These are phyloP conservation scores for Quadroppia sp. DNA, from an alignment of 2,888 invertebrate genomes.

Conservation along the genomic window DNA sequence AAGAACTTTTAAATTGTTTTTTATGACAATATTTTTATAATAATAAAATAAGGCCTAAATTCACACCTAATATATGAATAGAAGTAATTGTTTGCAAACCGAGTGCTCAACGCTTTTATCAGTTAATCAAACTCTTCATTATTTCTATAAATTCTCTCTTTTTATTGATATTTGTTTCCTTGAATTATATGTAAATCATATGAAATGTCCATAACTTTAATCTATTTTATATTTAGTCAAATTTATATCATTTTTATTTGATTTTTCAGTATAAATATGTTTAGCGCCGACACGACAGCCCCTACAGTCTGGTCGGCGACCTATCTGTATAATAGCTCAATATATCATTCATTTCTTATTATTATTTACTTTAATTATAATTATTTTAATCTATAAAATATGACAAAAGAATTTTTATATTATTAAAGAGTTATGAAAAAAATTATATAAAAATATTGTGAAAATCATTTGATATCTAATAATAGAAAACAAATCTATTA, in stretches of 20 bases:
- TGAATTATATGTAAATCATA: not conserved
- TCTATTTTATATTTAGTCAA: conserved; percentile 13
- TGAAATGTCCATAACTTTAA: not conserved
- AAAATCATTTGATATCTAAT: not conserved
- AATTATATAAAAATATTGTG: not conserved
- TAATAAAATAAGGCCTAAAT: not conserved
- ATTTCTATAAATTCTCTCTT: too few species aligned
- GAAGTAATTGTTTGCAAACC: not conserved
- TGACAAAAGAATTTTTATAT: conserved; percentile 1
- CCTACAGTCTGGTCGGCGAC: not conserved
- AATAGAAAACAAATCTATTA: not conserved
- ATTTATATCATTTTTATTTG: conserved; percentile 1
- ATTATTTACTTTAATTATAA: conserved; percentile 18
- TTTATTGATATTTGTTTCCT: not conserved
- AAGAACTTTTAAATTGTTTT: too few species aligned
- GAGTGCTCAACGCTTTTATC: conserved; percentile 3
- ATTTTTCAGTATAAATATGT: not conserved
- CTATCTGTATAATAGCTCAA: conserved; percentile 30
- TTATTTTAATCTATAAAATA: not conserved
- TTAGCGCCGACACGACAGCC: conserved; percentile 28
- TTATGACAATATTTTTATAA: not conserved
- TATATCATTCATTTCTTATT: conserved; percentile 32
- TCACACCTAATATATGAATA: not conserved
- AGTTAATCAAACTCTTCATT: too few species aligned
- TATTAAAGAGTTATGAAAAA: not conserved